A percentile compares a stretch with the other conserved stretches of the same genome.
Conservation (phyloP, 2,888 invertebrate species). For the Pteria penguin region DNA sequence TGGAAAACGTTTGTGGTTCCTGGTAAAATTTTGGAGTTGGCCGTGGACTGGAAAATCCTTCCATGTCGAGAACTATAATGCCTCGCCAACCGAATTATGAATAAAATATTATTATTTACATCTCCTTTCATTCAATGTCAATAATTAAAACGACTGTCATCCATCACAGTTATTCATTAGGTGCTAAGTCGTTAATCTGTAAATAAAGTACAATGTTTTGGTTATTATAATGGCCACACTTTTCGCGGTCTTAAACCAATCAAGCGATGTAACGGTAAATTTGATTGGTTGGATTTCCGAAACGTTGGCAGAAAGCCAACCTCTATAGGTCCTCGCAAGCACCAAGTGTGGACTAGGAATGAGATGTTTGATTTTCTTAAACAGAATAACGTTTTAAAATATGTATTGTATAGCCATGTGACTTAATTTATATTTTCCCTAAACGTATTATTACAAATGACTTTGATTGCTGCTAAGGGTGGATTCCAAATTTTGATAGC, state of each 20-base stretch:
- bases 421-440: too few species aligned
- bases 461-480: too few species aligned
- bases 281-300: constrained; percentile 9
- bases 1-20: constrained; percentile 74
- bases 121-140: background rate
- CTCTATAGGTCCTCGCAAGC: too few species aligned
- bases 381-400: too few species aligned
- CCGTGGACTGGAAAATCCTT: constrained; percentile 68
- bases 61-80: constrained; percentile 29
- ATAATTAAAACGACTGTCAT: background rate
- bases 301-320: background rate
- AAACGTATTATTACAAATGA: too few species aligned
- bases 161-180: background rate
- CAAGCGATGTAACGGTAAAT: background rate
- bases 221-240: constrained; percentile 2
- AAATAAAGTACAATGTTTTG: constrained; percentile 14
- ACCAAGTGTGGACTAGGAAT: too few species aligned
- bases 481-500: too few species aligned
- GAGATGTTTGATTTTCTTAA: too few species aligned
- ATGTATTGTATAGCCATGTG: too few species aligned
- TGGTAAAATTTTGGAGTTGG: constrained; percentile 75
- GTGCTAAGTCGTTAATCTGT: background rate
- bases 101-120: background rate
- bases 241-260: constrained; percentile 30
- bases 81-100: background rate